Base-by-base conservation (phyloP, 2,888 invertebrate genomes). In the Saturnia japonica region DNA sequence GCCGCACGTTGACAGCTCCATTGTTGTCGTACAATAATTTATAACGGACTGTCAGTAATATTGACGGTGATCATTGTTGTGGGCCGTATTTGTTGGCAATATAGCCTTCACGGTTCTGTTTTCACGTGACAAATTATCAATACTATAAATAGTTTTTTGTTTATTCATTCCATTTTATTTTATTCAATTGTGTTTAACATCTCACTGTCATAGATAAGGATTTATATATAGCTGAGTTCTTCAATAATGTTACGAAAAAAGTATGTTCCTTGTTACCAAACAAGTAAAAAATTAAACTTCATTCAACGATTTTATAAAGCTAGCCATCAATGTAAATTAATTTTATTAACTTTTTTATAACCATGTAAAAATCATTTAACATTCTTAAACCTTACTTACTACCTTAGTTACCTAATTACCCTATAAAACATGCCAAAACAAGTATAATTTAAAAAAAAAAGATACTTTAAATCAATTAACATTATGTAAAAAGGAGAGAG, bases 111-210 rank as follows among this genome's bases (percentile, higher is more conserved):
- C 40, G 64, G 64, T 64, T 64, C n/a, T 40, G 40, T 64, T 64
- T 64, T 40, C n/a, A 64, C 40, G 64, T 40, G 64, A 64, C 40
- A n/a, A 64, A 40, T 64, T 64, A 40, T 64, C 19, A 64, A 64
- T 40, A 40, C 40, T 34, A n/a, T 64, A 60, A 28, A 64, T 67
- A 42, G 69, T 66, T 51, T 34, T 28, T 54, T 54, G 68, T 70
- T 74, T 72, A 67, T 70, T 73, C 73, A 74, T 75, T 57, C 68
- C 70, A 71, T 60, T 60, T 57, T 60, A 60, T 60, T 28, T 19
- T 19, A 51, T 51, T 12, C 47, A 19, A 51, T 51, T 51, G 47
- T 51, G 47, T 19, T 28, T 28, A 28, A 60, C 28, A 3, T 1
- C 57, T 60, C 28, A 25, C 25, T 60, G 57, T 28, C 57, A 60